Base-by-base conservation (phyloP, 2,113 vertebrate species). In the Petromus typicus region DNA sequence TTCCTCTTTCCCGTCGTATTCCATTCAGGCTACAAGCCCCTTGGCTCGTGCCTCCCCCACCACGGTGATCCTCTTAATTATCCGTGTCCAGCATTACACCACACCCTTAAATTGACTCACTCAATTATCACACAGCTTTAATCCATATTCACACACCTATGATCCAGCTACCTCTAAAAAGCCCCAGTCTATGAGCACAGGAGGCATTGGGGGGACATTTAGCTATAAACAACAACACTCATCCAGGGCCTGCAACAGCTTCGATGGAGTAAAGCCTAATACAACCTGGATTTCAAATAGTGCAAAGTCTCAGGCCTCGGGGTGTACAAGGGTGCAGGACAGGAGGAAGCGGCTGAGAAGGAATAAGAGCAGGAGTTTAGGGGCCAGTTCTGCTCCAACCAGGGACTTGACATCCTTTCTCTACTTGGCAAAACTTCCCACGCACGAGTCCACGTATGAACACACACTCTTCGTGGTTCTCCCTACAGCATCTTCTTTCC, bases 361-460 rank as follows among this genome's bases (percentile, higher is more conserved):
- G 34, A 23, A 11, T 45, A 34, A 78, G 51, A 56, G 30, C 25
- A 2, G 54, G 71, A 30, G 37, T 1, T 67, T 13, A 32, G 32
- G 73, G 16, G 56, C 14, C 51, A 2, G 32, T 23, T n/a, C 57
- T 3, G 0, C 40, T 30, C 51, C 30, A 22, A 1, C 43, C 17
- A 2, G 59, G 11, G 7, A 8, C 69, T 17, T 0, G 7, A 18
- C 54, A 14, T 10, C 75, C 22, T n/a, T 30, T 23, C 51, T 23
- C 73, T 82, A 3, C 63, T 7, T 40, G 45, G n/a, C 34, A 17
- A 78, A 61, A 3, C 1, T 22, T 25, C 12, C 1, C 18, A 20
- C 40, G 3, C 8, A 3, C 2, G 57, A 27, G 23, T 11, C 12
- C 4, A 7, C 1, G 0, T 2, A 0, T 6, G 1, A 22, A 45